Conservation (phyloP, 1,140 invertebrate species). For the Eriocheir sinensis region DNA sequence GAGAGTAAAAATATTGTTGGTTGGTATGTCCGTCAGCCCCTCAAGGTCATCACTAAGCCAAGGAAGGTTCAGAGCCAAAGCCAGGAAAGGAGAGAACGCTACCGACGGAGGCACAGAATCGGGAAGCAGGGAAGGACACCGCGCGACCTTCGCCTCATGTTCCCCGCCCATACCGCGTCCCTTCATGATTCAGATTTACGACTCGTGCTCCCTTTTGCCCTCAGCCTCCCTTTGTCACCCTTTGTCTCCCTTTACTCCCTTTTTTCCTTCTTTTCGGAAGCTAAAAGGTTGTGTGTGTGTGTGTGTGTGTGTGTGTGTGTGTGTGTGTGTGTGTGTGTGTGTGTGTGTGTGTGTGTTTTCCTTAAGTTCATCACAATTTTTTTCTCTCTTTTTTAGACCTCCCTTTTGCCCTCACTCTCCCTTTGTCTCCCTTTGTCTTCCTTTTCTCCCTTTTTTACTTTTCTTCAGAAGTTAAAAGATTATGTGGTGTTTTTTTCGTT, state of each 20-base stretch:
- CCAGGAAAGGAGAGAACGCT: too few relatives aligned
- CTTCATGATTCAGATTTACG: not conserved
- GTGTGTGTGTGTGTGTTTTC: not conserved
- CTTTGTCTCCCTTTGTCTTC: not conserved
- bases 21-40: too few relatives aligned
- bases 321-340: conserved; percentile 14
- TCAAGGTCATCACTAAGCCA: too few relatives aligned
- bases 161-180: not conserved
- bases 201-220: not conserved
- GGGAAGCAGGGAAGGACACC: not conserved
- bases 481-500: not conserved
- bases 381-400: not conserved
- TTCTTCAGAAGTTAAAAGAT: not conserved
- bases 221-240: not conserved
- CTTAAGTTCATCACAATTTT: too few relatives aligned
- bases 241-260: not conserved
- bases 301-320: not conserved
- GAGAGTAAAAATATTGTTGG: too few relatives aligned
- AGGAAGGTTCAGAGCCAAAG: too few relatives aligned
- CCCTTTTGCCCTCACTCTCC: not conserved
- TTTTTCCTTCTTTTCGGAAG: not conserved
- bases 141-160: not conserved
- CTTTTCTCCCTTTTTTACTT: not conserved
- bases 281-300: not conserved
- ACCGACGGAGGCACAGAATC: too few relatives aligned